phyloP scores from a whole-genome alignment of 2,797 vertebrate species.

The Enteromius unitaeniatus region DNA sequence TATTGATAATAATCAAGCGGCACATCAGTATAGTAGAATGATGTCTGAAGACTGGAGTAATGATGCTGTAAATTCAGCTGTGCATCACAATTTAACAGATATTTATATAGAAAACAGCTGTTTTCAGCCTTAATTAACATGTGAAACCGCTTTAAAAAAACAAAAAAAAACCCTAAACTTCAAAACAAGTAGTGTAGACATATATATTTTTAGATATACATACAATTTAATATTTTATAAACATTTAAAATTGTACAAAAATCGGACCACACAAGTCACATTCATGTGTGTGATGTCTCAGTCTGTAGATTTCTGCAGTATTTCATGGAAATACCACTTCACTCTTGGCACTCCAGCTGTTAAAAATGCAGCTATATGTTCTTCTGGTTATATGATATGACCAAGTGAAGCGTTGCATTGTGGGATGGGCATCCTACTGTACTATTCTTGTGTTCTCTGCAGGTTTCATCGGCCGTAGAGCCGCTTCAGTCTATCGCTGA shows the following conservation, averaged over 20 bases:
- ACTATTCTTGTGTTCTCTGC: constrained; percentile 37
- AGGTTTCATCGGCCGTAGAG: constrained; percentile 96
- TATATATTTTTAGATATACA: not conserved
- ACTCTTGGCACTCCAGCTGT: not conserved
- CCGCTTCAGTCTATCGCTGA: constrained; percentile 10
- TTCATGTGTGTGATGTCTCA: not conserved
- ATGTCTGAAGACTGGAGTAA: no score
- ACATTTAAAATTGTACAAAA: not conserved
- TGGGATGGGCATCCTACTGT: not conserved
- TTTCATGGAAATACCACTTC: not conserved
- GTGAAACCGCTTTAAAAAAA: no score
- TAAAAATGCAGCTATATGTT: not conserved
- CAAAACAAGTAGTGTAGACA: no score
- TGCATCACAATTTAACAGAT: no score
- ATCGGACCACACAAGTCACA: not conserved
- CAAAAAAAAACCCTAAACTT: no score
- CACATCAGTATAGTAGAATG: not conserved
- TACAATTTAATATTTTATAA: not conserved
- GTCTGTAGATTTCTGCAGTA: not conserved
- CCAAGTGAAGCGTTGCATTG: not conserved
- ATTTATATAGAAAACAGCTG: no score
- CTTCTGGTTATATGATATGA: not conserved
- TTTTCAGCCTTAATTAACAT: no score
- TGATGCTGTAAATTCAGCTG: no score
- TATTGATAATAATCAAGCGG: not conserved